Evolutionary conservation across 2,888 invertebrate species (phyloP).

Genomic region (Drosophila neotestacea): DNA sequence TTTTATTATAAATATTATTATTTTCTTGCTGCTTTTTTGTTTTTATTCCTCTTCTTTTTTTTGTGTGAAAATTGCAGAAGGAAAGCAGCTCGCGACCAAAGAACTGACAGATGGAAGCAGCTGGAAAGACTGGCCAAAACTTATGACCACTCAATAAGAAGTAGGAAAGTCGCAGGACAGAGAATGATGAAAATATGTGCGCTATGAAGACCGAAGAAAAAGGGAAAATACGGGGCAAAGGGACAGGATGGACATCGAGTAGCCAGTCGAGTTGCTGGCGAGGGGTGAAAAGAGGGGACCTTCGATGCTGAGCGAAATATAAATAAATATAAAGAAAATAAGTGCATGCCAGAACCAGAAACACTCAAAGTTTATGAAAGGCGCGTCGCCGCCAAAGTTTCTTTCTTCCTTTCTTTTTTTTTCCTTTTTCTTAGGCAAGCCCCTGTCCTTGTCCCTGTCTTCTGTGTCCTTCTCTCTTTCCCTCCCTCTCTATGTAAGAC

Average conservation of each 20-base stretch:
- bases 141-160: slow-evolving; percentile 75
- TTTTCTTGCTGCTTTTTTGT: neutral
- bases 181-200: slow-evolving; percentile 53
- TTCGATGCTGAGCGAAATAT: slow-evolving; percentile 67
- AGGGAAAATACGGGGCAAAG: slow-evolving; percentile 16
- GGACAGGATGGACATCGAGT: slow-evolving; percentile 3
- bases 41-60: slow-evolving; percentile 6
- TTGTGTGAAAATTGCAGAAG: slow-evolving; percentile 37
- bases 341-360: slow-evolving; percentile 78
- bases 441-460: slow-evolving; percentile 5
- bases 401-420: slow-evolving; percentile 25
- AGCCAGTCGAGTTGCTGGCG: neutral
- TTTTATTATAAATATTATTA: slow-evolving; percentile 72
- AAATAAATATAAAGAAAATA: slow-evolving; percentile 77
- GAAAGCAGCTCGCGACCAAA: slow-evolving; percentile 18
- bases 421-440: slow-evolving; percentile 1
- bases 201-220: slow-evolving; percentile 36
- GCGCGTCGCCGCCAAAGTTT: slow-evolving; percentile 79
- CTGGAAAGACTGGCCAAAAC: slow-evolving; percentile 48
- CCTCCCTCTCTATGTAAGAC: slow-evolving; percentile 38
- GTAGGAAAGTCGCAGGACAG: neutral
- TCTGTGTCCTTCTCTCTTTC: neutral
- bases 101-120: slow-evolving; percentile 49
- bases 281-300: neutral
- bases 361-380: slow-evolving; percentile 81